These are phyloP conservation scores for Thaumetopoea pityocampa DNA, from an alignment of 1,140 invertebrate genomes.

Conservation along the genomic window DNA sequence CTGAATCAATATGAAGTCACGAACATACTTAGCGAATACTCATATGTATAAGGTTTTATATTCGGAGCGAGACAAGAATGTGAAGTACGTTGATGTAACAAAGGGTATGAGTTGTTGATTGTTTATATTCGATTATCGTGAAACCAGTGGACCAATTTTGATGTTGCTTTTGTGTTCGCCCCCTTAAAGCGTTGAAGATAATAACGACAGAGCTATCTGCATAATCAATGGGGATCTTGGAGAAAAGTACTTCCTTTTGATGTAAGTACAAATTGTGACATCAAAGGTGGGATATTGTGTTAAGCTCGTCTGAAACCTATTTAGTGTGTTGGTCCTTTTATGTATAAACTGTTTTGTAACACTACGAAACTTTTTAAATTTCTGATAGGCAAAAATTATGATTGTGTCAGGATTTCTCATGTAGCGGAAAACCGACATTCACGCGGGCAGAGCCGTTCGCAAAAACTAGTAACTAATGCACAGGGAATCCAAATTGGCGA, in stretches of 20 bases:
- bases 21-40: slow-evolving; percentile 30
- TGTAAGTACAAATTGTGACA: slow-evolving; percentile 8
- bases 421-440: no score
- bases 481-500: no score
- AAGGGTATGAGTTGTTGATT: slow-evolving; percentile 20
- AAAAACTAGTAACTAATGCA: no score
- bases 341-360: no score
- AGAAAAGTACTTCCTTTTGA: slow-evolving; percentile 10
- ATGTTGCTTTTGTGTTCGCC: slow-evolving; percentile 9
- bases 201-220: slow-evolving; percentile 13
- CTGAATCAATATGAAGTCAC: slow-evolving; percentile 61
- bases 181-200: slow-evolving; percentile 19
- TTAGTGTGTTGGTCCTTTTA: no score
- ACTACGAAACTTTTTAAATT: no score
- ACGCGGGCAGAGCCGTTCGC: no score
- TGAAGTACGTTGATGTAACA: slow-evolving; percentile 16
- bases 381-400: no score
- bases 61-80: slow-evolving; percentile 11
- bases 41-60: slow-evolving; percentile 23
- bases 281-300: neutral
- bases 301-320: no score
- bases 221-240: slow-evolving; percentile 11
- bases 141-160: slow-evolving; percentile 20
- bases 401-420: no score
- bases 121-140: slow-evolving; percentile 32